Evolutionary conservation across 2,888 invertebrate species (phyloP), one percentile per base, ranked within the genome.

Genomic region (Amiota mariae): DNA sequence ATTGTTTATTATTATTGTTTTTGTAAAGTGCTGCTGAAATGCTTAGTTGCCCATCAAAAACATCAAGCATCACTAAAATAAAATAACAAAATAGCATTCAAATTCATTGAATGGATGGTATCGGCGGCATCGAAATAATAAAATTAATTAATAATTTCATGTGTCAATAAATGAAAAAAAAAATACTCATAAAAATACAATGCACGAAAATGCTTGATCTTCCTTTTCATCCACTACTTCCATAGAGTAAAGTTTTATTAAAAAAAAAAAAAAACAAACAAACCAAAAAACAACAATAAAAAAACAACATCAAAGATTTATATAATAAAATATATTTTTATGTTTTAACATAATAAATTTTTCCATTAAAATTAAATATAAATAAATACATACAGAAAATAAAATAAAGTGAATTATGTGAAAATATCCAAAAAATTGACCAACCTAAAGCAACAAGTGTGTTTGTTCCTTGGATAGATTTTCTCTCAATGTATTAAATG

Each of bases 131-230:
- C 8, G 59, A 18, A 15, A 59, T 47, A 66, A 12, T 48, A 66
- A 66, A 48, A 48, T 48, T 48, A 47, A 66, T 66, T 66, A 48
- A 66, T 66, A 66, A 66, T 66, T 66, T 66, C 20, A 20, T 36
- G 36, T 36, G 36, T 47, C 66, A 66, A 66, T 48, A 15, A 66
- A 66, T 24, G 36, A 63, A 63, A 13, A 64, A 48, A 64, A 63
- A 48, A 48, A 48, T 46, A 48, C 8, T 9, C 36, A 64, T 13
- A 64, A 13, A 64, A 64, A 66, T 15, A 51, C 15, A 68, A 46
- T 13, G 24, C 51, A 66, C 20, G 20, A 51, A 18, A 49, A 51
- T 47, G 46, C 24, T 36, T 46, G 63, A 68, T 54, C 47, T 66
- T 68, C 54, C 13, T 47, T 63, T 54, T 68, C 48, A 18, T 68